phyloP scores from a whole-genome alignment of 2,888 invertebrate species.

The Dynastes maya region DNA sequence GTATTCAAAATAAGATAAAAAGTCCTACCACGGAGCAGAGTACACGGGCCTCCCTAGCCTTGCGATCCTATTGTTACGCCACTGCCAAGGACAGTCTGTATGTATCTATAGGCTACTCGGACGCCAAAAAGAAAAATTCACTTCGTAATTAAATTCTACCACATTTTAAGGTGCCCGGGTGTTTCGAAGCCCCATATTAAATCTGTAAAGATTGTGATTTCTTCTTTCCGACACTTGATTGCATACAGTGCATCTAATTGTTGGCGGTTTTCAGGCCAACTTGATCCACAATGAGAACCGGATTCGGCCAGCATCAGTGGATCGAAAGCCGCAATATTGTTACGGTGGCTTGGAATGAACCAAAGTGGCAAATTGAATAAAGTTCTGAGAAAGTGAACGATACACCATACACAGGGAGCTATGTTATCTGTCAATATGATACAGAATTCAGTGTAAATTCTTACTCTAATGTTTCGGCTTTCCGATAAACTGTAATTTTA shows the following conservation, averaged over 20 bases:
- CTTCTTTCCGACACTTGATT: not conserved
- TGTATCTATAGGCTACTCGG: too few species aligned
- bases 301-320: not conserved
- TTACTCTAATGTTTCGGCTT: not conserved
- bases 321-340: not conserved
- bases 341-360: not conserved
- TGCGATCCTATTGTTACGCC: too few species aligned
- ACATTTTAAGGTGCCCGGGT: too few species aligned
- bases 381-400: constrained; percentile 1
- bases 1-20: too few species aligned
- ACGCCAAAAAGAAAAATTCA: too few species aligned
- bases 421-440: not conserved
- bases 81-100: too few species aligned
- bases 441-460: not conserved
- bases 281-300: not conserved
- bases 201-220: not conserved
- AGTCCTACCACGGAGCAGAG: too few species aligned
- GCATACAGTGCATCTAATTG: not conserved
- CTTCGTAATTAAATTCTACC: too few species aligned
- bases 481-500: not conserved
- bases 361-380: not conserved
- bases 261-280: not conserved
- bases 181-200: too few species aligned
- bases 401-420: not conserved
- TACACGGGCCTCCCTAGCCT: too few species aligned